Evolutionary conservation across 2,888 invertebrate species (phyloP).

Genomic region (Synergus japonicus): DNA sequence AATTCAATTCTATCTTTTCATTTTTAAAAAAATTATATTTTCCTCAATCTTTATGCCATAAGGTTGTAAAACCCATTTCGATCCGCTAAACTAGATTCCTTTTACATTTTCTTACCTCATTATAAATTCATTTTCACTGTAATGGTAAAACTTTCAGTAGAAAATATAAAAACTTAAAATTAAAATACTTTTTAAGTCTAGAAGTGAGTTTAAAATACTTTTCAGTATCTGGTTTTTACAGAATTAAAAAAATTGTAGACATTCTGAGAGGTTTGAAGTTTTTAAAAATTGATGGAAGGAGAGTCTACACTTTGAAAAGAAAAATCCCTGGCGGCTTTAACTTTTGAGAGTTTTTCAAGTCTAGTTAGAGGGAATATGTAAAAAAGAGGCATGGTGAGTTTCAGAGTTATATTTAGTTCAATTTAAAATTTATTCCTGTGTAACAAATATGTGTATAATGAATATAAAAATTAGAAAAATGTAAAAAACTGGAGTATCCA

Average conservation of each 20-base stretch:
- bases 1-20: background rate
- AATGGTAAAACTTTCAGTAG: too few species aligned
- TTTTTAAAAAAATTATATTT: background rate
- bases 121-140: background rate
- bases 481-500: too few species aligned
- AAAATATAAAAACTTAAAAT: background rate
- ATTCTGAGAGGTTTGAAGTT: background rate
- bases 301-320: conserved; percentile 14
- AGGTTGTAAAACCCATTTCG: background rate
- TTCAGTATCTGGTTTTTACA: background rate
- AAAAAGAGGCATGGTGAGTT: background rate
- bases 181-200: background rate
- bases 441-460: too few species aligned
- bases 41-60: background rate
- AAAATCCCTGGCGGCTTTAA: conserved; percentile 13
- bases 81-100: too few species aligned
- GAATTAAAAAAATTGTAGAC: background rate
- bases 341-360: background rate
- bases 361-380: background rate
- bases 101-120: background rate
- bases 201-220: background rate
- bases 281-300: conserved; percentile 2
- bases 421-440: background rate
- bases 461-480: too few species aligned
- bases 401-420: background rate